phyloP scores from a whole-genome alignment of 2,113 vertebrate species.

The Sorex fumeus region DNA sequence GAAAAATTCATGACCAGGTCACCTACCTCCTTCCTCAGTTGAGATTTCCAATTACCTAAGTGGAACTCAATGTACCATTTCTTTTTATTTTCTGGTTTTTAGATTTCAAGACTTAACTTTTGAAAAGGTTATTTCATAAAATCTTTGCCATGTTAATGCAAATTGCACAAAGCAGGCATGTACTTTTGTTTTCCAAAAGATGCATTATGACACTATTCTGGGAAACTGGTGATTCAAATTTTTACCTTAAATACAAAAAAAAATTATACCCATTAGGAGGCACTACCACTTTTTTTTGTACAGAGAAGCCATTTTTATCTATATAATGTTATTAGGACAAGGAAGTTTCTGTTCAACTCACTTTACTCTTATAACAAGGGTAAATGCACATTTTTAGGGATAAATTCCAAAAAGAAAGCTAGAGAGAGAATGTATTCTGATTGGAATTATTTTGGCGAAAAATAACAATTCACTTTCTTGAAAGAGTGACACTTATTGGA shows the following conservation, averaged over 20 bases:
- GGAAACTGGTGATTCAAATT: neutral
- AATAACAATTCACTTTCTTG: slow-evolving; percentile 20
- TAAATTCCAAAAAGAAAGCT: neutral
- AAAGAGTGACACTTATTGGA: slow-evolving; percentile 38
- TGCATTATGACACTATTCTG: too few relatives aligned
- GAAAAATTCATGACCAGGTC: neutral
- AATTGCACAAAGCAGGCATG: too few relatives aligned
- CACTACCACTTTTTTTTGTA: too few relatives aligned
- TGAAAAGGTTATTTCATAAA: too few relatives aligned
- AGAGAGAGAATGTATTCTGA: slow-evolving; percentile 19
- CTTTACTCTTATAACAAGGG: too few relatives aligned
- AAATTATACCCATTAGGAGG: too few relatives aligned
- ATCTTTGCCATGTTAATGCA: too few relatives aligned
- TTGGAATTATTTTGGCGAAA: slow-evolving; percentile 17
- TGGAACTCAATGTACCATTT: neutral
- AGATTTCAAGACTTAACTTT: too few relatives aligned
- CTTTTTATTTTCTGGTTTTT: neutral
- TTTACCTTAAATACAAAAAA: neutral
- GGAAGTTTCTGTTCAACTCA: too few relatives aligned
- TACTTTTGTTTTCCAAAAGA: too few relatives aligned
- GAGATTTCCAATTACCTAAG: neutral
- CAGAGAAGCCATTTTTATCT: too few relatives aligned
- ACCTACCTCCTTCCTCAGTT: neutral
- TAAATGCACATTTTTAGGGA: slow-evolving; percentile 50
- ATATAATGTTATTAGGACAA: too few relatives aligned